A percentile compares a stretch with the other conserved stretches of the same genome.
Evolutionary conservation across 2,888 invertebrate species (phyloP).

Genomic region (Philereme vetulata): DNA sequence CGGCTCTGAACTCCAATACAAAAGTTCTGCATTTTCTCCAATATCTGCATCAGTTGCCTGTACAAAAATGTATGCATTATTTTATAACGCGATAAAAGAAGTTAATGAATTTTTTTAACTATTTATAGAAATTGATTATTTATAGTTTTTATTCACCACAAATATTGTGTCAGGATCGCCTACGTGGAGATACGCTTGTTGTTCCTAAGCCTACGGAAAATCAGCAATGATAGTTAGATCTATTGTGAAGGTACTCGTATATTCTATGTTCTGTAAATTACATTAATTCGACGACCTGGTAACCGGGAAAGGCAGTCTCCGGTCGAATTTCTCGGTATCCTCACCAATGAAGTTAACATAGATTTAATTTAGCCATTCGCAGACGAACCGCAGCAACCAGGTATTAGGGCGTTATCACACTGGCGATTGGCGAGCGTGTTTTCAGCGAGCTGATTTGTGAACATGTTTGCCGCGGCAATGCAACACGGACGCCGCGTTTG

Average conservation of each 20-base stretch:
- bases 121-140: too few species aligned
- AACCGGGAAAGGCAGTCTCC: slow-evolving; percentile 6
- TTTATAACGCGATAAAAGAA: too few species aligned
- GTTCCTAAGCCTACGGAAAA: too few species aligned
- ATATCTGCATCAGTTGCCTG: slow-evolving; percentile 84
- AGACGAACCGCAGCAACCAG: neutral
- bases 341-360: slow-evolving; percentile 12
- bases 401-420: too few species aligned
- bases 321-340: neutral
- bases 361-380: slow-evolving; percentile 27
- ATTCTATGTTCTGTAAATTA: neutral
- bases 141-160: too few species aligned
- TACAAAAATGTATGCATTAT: slow-evolving; percentile 6
- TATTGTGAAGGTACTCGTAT: neutral
- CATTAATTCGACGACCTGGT: slow-evolving; percentile 3
- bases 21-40: slow-evolving; percentile 78
- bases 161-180: too few species aligned
- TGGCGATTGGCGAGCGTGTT: too few species aligned
- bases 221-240: neutral
- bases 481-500: too few species aligned
- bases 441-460: too few species aligned
- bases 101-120: too few species aligned
- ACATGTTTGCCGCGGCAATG: too few species aligned
- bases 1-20: slow-evolving; percentile 65
- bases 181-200: too few species aligned